These are phyloP conservation scores for Cinclus cinclus DNA, from an alignment of 2,113 vertebrate genomes.

Conservation along the genomic window DNA sequence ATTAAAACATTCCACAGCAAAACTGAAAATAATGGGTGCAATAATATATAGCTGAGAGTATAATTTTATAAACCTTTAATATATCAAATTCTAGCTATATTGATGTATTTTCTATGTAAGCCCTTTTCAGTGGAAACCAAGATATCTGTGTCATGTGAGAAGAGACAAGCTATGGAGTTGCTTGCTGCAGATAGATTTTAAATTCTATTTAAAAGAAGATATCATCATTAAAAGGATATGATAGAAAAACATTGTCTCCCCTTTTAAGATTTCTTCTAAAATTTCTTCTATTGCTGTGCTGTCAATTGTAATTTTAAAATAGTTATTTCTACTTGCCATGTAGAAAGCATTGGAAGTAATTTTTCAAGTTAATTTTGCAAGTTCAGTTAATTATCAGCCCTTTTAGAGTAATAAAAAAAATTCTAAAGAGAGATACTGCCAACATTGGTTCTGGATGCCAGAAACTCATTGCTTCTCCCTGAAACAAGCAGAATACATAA, in stretches of 20 bases:
- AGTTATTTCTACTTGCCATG: neutral
- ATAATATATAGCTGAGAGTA: neutral
- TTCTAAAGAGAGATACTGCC: neutral
- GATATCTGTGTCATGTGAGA: neutral
- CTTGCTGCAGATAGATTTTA: neutral
- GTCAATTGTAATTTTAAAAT: neutral
- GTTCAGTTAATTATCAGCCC: neutral
- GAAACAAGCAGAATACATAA: constrained; percentile 3
- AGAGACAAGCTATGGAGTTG: neutral
- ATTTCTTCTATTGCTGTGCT: neutral
- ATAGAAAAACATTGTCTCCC: neutral
- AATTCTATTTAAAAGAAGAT: neutral
- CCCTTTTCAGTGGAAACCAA: neutral
- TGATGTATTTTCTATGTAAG: neutral
- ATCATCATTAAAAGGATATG: neutral
- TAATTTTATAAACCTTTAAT: neutral
- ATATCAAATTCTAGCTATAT: neutral
- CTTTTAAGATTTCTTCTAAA: neutral
- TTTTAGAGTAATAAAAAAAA: neutral
- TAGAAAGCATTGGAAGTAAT: neutral
- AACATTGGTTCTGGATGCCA: neutral
- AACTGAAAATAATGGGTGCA: neutral
- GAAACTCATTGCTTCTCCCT: neutral
- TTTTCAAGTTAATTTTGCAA: constrained; percentile 21
- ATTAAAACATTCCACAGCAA: neutral